These are phyloP conservation scores for Falco columbarius DNA, from an alignment of 2,797 vertebrate genomes.

Conservation along the genomic window DNA sequence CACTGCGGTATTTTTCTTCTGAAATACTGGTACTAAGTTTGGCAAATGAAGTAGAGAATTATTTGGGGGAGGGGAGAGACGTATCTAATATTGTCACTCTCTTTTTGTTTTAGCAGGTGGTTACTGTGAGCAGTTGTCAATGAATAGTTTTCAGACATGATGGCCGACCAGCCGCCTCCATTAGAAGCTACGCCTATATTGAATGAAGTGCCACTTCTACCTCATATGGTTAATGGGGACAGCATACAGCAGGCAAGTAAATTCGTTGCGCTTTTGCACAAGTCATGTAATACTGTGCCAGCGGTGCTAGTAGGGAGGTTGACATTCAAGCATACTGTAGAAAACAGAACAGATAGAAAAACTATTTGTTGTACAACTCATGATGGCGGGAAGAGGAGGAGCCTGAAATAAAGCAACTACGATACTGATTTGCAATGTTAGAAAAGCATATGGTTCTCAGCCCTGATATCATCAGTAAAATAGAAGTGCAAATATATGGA, in stretches of 20 bases:
- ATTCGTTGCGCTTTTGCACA: accelerated
- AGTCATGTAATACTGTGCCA: accelerated
- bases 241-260: conserved; percentile 78
- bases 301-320: background rate
- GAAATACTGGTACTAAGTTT: background rate
- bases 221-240: conserved; percentile 80
- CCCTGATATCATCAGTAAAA: background rate
- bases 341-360: background rate
- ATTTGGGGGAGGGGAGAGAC: background rate
- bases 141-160: conserved; percentile 79
- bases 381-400: background rate
- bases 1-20: background rate
- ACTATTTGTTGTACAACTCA: background rate
- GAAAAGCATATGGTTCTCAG: background rate
- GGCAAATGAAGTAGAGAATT: background rate
- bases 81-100: background rate
- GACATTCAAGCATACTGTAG: background rate
- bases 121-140: conserved; percentile 64
- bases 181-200: conserved; percentile 78
- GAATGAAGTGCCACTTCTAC: conserved; percentile 80
- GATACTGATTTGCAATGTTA: background rate
- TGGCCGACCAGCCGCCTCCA: conserved; percentile 83
- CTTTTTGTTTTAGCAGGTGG: conserved; percentile 39
- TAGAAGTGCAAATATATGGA: background rate
- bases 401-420: background rate